Percentiles rank a stretch among this genome's conserved stretches.
Conservation (phyloP, 2,113 vertebrate genomes). For the Osmerus mordax region DNA sequence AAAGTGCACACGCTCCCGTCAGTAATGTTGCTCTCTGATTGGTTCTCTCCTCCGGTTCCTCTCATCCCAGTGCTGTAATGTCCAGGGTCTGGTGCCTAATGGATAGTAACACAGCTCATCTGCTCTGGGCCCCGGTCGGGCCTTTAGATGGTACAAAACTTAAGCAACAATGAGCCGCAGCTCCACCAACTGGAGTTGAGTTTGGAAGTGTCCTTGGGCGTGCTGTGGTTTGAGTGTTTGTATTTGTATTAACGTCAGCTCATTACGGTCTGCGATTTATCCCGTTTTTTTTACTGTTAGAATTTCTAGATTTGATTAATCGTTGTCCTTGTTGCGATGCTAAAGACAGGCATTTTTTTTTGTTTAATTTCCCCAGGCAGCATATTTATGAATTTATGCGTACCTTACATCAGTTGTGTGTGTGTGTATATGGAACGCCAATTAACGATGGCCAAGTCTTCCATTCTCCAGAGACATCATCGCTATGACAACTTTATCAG, state of each 20-base stretch:
- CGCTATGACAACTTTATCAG: slow-evolving; percentile 31
- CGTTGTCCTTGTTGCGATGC: too few relatives aligned
- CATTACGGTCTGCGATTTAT: slow-evolving; percentile 13
- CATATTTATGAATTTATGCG: neutral
- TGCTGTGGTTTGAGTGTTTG: slow-evolving; percentile 9
- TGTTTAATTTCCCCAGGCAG: slow-evolving; percentile 7
- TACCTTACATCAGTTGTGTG: neutral
- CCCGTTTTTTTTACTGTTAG: too few relatives aligned
- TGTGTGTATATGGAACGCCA: neutral
- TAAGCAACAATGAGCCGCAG: slow-evolving; percentile 36
- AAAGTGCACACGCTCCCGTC: too few relatives aligned
- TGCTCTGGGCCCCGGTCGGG: too few relatives aligned
- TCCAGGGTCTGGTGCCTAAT: slow-evolving; percentile 17
- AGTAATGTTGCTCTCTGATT: too few relatives aligned
- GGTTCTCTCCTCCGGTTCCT: neutral
- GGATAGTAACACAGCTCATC: slow-evolving; percentile 24
- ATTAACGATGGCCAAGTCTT: slow-evolving; percentile 10
- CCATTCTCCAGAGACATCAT: slow-evolving; percentile 22
- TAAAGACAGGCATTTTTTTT: slow-evolving; percentile 6
- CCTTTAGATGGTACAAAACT: slow-evolving; percentile 15
- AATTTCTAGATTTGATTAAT: too few relatives aligned
- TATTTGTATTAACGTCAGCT: slow-evolving; percentile 6
- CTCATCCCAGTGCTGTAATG: slow-evolving; percentile 5
- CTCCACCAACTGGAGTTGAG: slow-evolving; percentile 14
- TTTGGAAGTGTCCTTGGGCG: slow-evolving; percentile 16